Evolutionary conservation across 2,888 invertebrate genomes (phyloP).

Genomic region (Macaria liturata): DNA sequence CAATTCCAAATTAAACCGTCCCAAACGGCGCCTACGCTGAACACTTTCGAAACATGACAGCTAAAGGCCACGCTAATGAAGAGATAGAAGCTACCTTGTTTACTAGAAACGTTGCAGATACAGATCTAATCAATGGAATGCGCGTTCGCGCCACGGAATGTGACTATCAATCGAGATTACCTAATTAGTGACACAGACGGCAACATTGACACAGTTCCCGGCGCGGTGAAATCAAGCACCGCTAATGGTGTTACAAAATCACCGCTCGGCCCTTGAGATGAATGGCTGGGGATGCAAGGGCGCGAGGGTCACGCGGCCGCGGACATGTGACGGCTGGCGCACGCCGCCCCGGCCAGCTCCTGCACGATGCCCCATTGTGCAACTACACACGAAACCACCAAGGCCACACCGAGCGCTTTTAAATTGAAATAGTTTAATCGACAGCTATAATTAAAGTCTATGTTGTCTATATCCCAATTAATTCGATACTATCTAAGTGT

Average conservation of each 20-base stretch:
- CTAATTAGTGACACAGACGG: constrained; percentile 31
- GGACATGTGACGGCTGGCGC: constrained; percentile 60
- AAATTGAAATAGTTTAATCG: constrained; percentile 42
- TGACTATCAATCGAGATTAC: constrained; percentile 26
- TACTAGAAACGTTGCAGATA: constrained; percentile 11
- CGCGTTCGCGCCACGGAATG: constrained; percentile 22
- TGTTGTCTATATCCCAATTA: constrained; percentile 66
- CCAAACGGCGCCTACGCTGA: constrained; percentile 8
- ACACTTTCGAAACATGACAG: constrained; percentile 12
- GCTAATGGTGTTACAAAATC: constrained; percentile 31
- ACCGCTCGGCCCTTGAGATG: constrained; percentile 26
- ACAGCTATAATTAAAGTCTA: constrained; percentile 60
- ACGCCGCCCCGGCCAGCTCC: constrained; percentile 57
- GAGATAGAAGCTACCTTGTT: constrained; percentile 10
- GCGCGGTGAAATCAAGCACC: constrained; percentile 20
- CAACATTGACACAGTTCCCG: constrained; percentile 35
- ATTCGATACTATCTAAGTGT: constrained; percentile 58
- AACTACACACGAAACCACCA: constrained; percentile 50
- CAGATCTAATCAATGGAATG: constrained; percentile 30
- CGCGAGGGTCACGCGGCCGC: constrained; percentile 67
- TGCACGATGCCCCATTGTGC: constrained; percentile 59
- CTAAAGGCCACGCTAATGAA: constrained; percentile 10
- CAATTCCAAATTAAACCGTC: constrained; percentile 14
- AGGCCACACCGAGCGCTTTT: constrained; percentile 40
- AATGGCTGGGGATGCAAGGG: constrained; percentile 52